Percentiles rank a stretch among this genome's conserved stretches.
Conservation (phyloP, 2,113 vertebrate genomes). For the Apaloderma vittatum region DNA sequence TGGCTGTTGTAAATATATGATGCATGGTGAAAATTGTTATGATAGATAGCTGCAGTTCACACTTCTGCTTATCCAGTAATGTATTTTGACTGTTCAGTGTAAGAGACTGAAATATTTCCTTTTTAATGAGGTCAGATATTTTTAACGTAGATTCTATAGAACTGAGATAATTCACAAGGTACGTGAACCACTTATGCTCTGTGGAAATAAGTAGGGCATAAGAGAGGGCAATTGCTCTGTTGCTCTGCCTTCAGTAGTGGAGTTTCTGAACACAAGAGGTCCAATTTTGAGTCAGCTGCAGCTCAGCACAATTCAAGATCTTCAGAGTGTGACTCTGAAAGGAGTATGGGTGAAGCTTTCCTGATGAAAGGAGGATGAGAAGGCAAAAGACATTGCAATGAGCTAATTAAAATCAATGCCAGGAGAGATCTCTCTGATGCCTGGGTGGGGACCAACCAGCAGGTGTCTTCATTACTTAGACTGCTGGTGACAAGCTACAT, state of each 20-base stretch:
- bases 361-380: constrained; percentile 45
- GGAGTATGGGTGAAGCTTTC: constrained; percentile 14
- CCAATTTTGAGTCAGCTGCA: background rate
- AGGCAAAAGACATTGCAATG: constrained; percentile 20
- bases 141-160: background rate
- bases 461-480: constrained; percentile 68
- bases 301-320: background rate
- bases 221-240: constrained; percentile 16
- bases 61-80: background rate
- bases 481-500: constrained; percentile 55
- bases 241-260: constrained; percentile 6
- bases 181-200: background rate
- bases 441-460: constrained; percentile 57
- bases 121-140: constrained; percentile 22
- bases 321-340: constrained; percentile 14
- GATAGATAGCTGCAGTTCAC: background rate
- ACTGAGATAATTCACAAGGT: background rate
- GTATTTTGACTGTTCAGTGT: background rate
- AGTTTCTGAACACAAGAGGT: constrained; percentile 5
- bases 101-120: background rate
- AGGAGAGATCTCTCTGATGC: constrained; percentile 53
- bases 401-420: constrained; percentile 54
- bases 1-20: background rate
- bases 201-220: background rate
- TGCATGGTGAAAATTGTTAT: background rate